Evolutionary conservation across 2,113 vertebrate genomes (phyloP).

Genomic region (Prionailurus viverrinus): DNA sequence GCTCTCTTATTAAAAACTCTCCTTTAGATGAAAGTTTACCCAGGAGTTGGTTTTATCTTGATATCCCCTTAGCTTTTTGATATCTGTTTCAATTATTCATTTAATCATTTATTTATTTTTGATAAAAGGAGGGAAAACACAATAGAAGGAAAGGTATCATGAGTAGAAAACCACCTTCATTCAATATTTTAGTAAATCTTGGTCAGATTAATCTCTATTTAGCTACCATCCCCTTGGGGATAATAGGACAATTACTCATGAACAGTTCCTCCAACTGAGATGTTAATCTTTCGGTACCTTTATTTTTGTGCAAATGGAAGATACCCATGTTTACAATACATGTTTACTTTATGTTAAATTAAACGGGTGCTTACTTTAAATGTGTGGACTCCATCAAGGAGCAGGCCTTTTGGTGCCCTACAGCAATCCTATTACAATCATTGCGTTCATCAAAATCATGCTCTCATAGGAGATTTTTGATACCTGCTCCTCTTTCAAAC

Average conservation of each 20-base stretch:
- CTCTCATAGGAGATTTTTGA: neutral
- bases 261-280: neutral
- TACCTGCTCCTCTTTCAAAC: neutral
- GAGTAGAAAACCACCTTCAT: neutral
- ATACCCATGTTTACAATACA: accelerated
- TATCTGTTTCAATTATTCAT: neutral
- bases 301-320: neutral
- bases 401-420: no score
- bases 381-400: neutral
- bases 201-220: neutral
- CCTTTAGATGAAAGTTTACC: neutral
- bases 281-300: neutral
- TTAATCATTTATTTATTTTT: conserved; percentile 40
- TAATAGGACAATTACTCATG: neutral
- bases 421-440: accelerated
- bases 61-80: neutral
- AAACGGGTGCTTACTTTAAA: neutral
- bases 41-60: neutral
- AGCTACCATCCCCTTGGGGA: neutral
- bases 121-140: neutral
- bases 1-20: conserved; percentile 12
- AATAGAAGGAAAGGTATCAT: neutral
- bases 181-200: neutral
- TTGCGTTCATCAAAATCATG: neutral
- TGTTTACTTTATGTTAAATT: no score